Conservation (phyloP, 2,797 vertebrate genomes). For the Coilia nasus region DNA sequence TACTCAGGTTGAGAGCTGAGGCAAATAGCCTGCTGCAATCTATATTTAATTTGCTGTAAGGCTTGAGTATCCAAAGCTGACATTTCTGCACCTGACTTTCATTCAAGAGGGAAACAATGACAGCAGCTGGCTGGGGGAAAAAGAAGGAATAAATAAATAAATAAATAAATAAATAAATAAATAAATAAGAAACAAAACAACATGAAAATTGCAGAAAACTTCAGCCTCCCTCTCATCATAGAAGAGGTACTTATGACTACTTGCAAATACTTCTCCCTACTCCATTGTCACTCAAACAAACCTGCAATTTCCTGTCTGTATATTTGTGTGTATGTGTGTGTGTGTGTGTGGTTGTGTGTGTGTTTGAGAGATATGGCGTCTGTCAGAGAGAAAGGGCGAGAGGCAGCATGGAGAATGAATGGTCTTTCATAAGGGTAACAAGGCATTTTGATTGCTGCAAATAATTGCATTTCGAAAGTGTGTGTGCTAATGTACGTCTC, state of each 20-base stretch:
- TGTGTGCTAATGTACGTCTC: conserved; percentile 45
- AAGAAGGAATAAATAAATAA: neutral
- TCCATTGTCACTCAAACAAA: conserved; percentile 27
- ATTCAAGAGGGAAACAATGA: conserved; percentile 16
- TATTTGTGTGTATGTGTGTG: neutral
- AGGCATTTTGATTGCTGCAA: conserved; percentile 43
- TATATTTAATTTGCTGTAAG: conserved; percentile 25
- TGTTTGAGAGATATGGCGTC: too few relatives aligned
- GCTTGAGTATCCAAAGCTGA: neutral
- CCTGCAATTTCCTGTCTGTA: conserved; percentile 1
- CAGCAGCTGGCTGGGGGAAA: neutral
- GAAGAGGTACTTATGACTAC: conserved; percentile 20
- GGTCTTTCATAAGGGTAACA: conserved; percentile 36
- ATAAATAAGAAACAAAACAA: neutral
- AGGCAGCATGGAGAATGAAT: conserved; percentile 10
- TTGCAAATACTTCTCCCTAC: conserved; percentile 1
- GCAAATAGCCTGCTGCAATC: conserved; percentile 4
- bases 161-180: neutral
- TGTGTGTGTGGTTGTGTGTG: neutral
- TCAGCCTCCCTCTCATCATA: neutral
- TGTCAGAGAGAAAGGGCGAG: conserved; percentile 13
- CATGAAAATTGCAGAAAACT: neutral
- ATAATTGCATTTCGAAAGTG: conserved; percentile 33
- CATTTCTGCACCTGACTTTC: conserved; percentile 21
- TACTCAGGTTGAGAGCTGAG: neutral